Conservation (phyloP, 2,888 invertebrate genomes). For the Eupithecia dodoneata region DNA sequence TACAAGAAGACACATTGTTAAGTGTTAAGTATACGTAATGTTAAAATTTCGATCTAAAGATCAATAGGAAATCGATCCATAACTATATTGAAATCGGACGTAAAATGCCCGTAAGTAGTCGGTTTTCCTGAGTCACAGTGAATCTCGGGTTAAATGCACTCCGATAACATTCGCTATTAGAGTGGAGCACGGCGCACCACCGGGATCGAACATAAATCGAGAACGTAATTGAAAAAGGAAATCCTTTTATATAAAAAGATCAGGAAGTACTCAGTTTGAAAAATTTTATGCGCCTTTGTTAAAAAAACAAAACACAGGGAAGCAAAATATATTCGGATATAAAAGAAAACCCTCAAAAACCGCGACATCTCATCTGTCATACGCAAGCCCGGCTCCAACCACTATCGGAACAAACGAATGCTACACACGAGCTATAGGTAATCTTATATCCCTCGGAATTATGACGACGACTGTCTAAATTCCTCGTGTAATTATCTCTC, state of each 20-base stretch:
- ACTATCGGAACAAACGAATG: conserved; percentile 9
- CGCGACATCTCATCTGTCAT: conserved; percentile 2
- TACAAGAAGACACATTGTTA: no score
- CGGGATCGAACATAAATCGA: neutral
- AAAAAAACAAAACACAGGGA: neutral
- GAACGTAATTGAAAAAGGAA: neutral
- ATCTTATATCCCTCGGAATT: conserved; percentile 31
- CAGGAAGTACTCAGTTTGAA: neutral
- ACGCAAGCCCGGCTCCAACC: conserved; percentile 1
- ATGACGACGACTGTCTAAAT: conserved; percentile 47
- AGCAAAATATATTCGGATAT: neutral
- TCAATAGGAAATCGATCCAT: neutral
- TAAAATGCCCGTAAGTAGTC: neutral
- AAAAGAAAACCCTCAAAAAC: conserved; percentile 11
- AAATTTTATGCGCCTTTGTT: neutral
- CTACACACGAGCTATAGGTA: conserved; percentile 10
- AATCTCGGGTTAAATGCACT: neutral
- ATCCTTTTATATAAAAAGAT: neutral
- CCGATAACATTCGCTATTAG: conserved; percentile 1
- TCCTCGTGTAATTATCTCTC: conserved; percentile 52
- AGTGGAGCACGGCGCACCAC: neutral
- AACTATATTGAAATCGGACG: neutral
- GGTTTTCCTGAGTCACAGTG: neutral
- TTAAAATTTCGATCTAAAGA: neutral
- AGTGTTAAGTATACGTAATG: no score